Percentiles rank a stretch among this genome's conserved stretches.
Evolutionary conservation across 2,888 invertebrate genomes (phyloP).

Genomic region (Cephus runcator): DNA sequence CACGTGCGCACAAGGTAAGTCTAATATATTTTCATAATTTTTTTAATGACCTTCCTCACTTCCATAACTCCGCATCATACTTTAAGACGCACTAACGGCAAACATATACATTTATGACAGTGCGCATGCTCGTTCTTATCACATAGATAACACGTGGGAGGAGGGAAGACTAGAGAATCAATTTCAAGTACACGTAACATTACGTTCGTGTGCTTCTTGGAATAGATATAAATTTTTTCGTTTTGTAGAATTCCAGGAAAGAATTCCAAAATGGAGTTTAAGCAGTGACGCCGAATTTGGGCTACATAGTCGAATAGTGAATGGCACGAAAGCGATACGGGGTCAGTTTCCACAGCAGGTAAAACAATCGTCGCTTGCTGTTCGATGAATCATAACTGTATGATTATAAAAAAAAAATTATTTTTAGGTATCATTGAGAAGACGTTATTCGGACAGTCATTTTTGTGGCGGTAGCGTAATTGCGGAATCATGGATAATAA

Average conservation of each 20-base stretch:
- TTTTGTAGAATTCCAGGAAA: background rate
- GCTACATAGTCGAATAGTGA: constrained; percentile 39
- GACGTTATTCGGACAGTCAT: constrained; percentile 35
- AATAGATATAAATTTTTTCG: background rate
- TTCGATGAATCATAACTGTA: background rate
- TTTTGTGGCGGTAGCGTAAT: constrained; percentile 54
- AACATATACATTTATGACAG: background rate
- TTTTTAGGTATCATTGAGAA: constrained; percentile 46
- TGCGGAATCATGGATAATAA: constrained; percentile 36
- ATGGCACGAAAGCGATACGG: constrained; percentile 38
- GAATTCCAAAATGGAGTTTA: background rate
- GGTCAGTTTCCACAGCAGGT: constrained; percentile 48
- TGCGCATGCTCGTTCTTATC: background rate
- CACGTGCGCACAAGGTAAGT: background rate
- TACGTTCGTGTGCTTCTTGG: background rate
- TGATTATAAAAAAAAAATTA: no score
- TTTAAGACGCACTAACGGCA: background rate
- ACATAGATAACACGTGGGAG: background rate
- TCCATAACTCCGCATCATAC: background rate
- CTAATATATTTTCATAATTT: background rate
- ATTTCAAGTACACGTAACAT: background rate
- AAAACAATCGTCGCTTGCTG: background rate
- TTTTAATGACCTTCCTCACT: background rate
- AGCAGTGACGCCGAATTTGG: background rate
- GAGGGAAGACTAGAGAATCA: background rate